phyloP scores from a whole-genome alignment of 2,797 vertebrate genomes.

The Chaunax sp. region DNA sequence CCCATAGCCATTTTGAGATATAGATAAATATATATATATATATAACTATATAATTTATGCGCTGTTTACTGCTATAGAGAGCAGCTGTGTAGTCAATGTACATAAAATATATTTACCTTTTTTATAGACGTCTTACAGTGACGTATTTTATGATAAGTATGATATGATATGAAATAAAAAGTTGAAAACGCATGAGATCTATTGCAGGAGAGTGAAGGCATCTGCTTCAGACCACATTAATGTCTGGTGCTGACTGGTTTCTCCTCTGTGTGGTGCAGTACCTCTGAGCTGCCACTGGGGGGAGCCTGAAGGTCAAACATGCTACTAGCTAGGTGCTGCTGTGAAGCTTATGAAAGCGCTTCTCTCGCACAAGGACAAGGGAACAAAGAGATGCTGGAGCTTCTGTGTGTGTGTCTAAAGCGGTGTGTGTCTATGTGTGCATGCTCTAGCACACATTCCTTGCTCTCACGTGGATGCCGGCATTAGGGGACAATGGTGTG shows the following conservation, averaged over 20 bases:
- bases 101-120: background rate
- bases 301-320: conserved; percentile 82
- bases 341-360: conserved; percentile 75
- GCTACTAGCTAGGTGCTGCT: conserved; percentile 75
- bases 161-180: background rate
- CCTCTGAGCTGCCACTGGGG: conserved; percentile 60
- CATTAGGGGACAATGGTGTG: conserved; percentile 66
- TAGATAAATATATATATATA: no score
- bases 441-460: conserved; percentile 38
- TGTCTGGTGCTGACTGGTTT: background rate
- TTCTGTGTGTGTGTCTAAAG: conserved; percentile 44
- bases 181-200: background rate
- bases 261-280: conserved; percentile 55
- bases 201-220: conserved; percentile 14
- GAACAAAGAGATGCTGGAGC: conserved; percentile 82
- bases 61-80: background rate
- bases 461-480: conserved; percentile 57
- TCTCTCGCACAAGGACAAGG: conserved; percentile 79
- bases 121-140: background rate
- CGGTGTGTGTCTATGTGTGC: conserved; percentile 14
- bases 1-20: no score
- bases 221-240: conserved; percentile 17
- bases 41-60: no score
- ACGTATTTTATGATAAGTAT: no score
- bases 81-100: background rate